A percentile compares a stretch with the other conserved stretches of the same genome.
These are phyloP conservation scores for Apis dorsata DNA, from an alignment of 1,140 invertebrate species.

Conservation along the genomic window DNA sequence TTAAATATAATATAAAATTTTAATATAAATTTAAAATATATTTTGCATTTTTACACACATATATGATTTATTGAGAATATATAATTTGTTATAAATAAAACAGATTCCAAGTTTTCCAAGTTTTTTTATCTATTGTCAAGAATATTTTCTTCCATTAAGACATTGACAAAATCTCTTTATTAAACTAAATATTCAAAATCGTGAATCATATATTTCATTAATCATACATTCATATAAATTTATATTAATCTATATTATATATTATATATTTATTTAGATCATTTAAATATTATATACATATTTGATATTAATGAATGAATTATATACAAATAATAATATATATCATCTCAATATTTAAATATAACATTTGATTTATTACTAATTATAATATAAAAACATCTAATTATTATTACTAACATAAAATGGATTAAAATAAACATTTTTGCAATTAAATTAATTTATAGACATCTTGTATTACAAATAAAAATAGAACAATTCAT, in stretches of 20 bases:
- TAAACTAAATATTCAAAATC: constrained; percentile 80
- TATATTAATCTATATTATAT: constrained; percentile 58
- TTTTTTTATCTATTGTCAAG: constrained; percentile 75
- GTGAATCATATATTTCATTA: constrained; percentile 80
- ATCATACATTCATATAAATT: constrained; percentile 78
- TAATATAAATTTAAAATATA: too few species aligned
- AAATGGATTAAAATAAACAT: constrained; percentile 42
- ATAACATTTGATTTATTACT: constrained; percentile 68
- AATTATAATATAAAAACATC: constrained; percentile 65
- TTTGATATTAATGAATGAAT: constrained; percentile 10
- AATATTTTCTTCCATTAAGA: constrained; percentile 80
- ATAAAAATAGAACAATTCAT: constrained; percentile 22
- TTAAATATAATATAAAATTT: not conserved
- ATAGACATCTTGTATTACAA: constrained; percentile 3
- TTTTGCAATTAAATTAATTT: constrained; percentile 3
- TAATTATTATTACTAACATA: constrained; percentile 24
- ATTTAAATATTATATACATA: not conserved
- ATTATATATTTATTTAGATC: not conserved
- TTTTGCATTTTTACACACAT: constrained; percentile 53
- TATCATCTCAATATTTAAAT: constrained; percentile 70
- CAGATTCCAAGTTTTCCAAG: constrained; percentile 68
- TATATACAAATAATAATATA: constrained; percentile 52
- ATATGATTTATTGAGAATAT: constrained; percentile 75
- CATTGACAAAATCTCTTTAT: constrained; percentile 82
- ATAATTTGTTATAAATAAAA: constrained; percentile 59